These are phyloP conservation scores for Spheniscus mendiculus DNA, from an alignment of 2,113 vertebrate genomes.

Conservation along the genomic window DNA sequence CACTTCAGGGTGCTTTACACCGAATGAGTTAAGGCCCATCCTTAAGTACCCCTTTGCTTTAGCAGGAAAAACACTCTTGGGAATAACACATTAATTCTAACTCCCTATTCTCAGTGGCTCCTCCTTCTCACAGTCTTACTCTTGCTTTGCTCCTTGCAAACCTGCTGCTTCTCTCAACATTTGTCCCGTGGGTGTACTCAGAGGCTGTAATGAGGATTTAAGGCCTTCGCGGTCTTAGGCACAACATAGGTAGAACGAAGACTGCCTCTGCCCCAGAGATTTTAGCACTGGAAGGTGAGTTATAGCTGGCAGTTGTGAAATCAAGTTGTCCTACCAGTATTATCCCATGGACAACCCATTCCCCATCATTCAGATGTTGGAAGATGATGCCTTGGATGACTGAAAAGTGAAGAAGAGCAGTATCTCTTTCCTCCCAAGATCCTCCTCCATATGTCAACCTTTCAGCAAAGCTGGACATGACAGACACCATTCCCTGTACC, in stretches of 20 bases:
- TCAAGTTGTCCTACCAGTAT: not conserved
- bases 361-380: not conserved
- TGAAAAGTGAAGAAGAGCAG: not conserved
- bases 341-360: not conserved
- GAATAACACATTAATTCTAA: not conserved
- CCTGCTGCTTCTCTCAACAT: not conserved
- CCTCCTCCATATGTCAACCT: not conserved
- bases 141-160: not conserved
- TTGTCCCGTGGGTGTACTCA: not conserved
- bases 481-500: not conserved
- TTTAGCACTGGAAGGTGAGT: not conserved
- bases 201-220: not conserved
- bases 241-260: not conserved
- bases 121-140: not conserved
- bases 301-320: not conserved
- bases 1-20: not conserved
- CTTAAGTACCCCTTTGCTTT: not conserved
- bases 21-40: not conserved
- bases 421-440: not conserved
- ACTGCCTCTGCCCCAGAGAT: not conserved
- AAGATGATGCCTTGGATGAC: not conserved
- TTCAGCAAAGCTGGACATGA: not conserved
- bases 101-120: not conserved
- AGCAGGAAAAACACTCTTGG: not conserved
- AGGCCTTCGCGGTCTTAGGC: not conserved